Conservation (phyloP, 2,888 invertebrate species). For the Sphinx pinastri region DNA sequence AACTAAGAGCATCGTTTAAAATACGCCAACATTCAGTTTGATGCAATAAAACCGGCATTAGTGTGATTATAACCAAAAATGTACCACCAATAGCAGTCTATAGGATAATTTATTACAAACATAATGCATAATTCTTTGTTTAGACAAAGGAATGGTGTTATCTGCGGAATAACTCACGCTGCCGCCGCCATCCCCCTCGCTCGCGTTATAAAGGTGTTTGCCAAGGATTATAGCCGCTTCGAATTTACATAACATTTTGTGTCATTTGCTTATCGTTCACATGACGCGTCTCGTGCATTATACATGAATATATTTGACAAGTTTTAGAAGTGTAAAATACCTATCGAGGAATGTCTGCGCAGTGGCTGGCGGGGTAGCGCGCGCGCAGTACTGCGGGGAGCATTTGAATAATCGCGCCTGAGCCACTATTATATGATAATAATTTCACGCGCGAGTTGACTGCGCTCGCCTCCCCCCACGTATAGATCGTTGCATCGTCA, state of each 20-base stretch:
- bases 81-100: constrained; percentile 26
- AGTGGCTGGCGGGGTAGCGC: constrained; percentile 44
- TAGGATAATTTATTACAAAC: constrained; percentile 30
- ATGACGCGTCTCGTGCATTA: constrained; percentile 78
- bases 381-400: constrained; percentile 60
- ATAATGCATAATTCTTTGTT: constrained; percentile 48
- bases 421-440: constrained; percentile 81
- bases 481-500: constrained; percentile 53
- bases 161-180: constrained; percentile 69
- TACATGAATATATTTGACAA: constrained; percentile 79
- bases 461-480: constrained; percentile 56
- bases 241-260: constrained; percentile 82
- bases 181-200: constrained; percentile 64
- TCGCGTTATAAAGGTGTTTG: constrained; percentile 71
- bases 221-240: constrained; percentile 73
- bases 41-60: not conserved
- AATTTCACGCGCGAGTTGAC: constrained; percentile 78
- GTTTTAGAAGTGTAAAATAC: constrained; percentile 69
- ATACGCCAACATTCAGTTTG: not conserved
- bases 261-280: constrained; percentile 82
- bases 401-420: constrained; percentile 81
- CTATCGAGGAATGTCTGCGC: constrained; percentile 64
- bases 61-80: constrained; percentile 5
- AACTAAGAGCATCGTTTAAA: not conserved
- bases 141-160: constrained; percentile 67